Conservation (phyloP, 1,140 invertebrate species). For the Pristionchus pacificus region DNA sequence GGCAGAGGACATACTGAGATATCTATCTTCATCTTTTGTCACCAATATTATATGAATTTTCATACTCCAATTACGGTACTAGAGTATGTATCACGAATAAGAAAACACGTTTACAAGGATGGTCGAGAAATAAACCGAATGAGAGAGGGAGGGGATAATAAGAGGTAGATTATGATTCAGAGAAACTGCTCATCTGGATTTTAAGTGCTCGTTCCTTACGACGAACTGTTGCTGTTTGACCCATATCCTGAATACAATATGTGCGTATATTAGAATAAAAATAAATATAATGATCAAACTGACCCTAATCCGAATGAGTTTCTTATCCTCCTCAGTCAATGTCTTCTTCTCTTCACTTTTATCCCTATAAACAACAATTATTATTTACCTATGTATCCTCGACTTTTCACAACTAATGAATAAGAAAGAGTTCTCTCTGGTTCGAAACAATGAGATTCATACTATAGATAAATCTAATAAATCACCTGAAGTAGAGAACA, state of each 20-base stretch:
- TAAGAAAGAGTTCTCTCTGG: no score
- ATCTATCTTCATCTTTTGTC: no score
- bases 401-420: no score
- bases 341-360: conserved; percentile 15
- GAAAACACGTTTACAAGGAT: neutral
- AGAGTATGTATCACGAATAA: no score
- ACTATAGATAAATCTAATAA: conserved; percentile 15
- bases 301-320: conserved; percentile 27
- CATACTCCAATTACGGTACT: no score
- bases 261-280: no score
- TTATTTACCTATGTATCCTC: conserved; percentile 6
- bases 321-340: conserved; percentile 28
- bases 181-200: conserved; percentile 30
- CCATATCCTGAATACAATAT: conserved; percentile 11
- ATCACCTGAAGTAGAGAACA: conserved; percentile 26
- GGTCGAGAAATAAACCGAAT: neutral
- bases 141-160: conserved; percentile 4
- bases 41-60: no score
- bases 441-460: no score
- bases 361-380: conserved; percentile 24
- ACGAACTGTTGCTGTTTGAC: neutral
- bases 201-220: conserved; percentile 26
- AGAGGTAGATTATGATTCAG: conserved; percentile 5
- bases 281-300: neutral
- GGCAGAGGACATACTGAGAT: no score